Percentiles rank a stretch among this genome's conserved stretches.
These are phyloP conservation scores for Psammodynastes pulverulentus DNA, from an alignment of 2,113 vertebrate genomes.

Conservation along the genomic window DNA sequence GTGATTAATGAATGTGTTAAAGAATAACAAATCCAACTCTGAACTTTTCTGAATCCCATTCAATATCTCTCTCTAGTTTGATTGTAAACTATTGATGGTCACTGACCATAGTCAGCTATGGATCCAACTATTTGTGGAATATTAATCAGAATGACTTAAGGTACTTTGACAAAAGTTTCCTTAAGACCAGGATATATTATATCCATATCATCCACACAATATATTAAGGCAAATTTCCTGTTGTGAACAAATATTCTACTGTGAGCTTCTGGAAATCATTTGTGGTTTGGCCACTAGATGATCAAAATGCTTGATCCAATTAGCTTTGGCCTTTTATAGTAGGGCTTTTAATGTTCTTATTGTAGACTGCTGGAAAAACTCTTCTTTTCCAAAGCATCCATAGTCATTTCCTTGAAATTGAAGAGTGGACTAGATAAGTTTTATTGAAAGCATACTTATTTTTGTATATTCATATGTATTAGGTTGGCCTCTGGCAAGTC, in stretches of 20 bases:
- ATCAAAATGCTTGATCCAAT: background rate
- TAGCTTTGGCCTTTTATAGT: background rate
- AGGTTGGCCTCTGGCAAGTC: background rate
- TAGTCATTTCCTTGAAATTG: background rate
- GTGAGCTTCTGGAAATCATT: background rate
- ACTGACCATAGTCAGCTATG: background rate
- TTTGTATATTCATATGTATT: background rate
- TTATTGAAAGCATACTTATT: background rate
- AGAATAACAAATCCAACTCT: background rate
- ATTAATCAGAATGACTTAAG: background rate
- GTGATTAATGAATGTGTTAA: background rate
- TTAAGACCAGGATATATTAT: background rate
- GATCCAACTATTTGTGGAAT: background rate
- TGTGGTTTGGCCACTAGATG: background rate
- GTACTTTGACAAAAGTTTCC: background rate
- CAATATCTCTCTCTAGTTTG: background rate
- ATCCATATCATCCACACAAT: background rate
- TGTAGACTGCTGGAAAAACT: background rate
- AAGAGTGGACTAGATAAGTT: background rate
- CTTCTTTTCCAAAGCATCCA: background rate
- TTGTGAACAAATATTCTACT: background rate
- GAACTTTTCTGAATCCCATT: background rate
- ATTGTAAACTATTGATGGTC: background rate
- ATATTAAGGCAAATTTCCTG: background rate
- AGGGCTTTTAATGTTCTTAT: background rate